Conservation (phyloP, 2,888 invertebrate species). For the Hofmannophila pseudospretella region DNA sequence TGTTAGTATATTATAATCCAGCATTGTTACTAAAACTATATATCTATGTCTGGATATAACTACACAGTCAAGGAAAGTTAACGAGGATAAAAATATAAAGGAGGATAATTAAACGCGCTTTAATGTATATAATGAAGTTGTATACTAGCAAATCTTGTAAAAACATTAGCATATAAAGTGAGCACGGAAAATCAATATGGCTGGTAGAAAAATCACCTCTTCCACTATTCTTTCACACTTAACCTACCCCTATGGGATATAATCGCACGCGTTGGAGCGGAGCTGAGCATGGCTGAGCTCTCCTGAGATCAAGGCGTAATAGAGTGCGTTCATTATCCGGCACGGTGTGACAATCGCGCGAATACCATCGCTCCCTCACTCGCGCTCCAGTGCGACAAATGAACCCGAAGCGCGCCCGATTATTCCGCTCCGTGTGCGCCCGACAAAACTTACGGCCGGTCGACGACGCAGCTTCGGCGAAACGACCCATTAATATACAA, state of each 20-base stretch:
- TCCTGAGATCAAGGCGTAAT: constrained; percentile 24
- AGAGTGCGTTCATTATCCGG: constrained; percentile 32
- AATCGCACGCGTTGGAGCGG: constrained; percentile 14
- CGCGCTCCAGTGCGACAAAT: constrained; percentile 32
- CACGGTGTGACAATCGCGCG: constrained; percentile 28
- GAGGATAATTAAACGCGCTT: no score
- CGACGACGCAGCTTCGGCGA: constrained; percentile 26
- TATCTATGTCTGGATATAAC: no score
- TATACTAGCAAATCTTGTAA: no score
- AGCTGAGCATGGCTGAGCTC: constrained; percentile 20
- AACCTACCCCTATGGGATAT: constrained; percentile 7
- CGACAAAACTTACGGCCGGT: constrained; percentile 39
- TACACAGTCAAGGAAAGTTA: no score
- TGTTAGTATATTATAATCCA: no score
- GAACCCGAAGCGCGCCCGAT: constrained; percentile 41
- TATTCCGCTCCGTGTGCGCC: constrained; percentile 43
- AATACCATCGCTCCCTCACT: constrained; percentile 16
- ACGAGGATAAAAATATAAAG: no score
- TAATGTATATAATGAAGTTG: no score
- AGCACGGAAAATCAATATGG: not conserved
- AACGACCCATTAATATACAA: constrained; percentile 54
- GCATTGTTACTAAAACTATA: no score
- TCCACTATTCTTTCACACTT: no score
- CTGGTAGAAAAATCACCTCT: not conserved
- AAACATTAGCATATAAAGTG: not conserved